Conservation (phyloP, 2,888 invertebrate genomes). For the Polia nebulosa region DNA sequence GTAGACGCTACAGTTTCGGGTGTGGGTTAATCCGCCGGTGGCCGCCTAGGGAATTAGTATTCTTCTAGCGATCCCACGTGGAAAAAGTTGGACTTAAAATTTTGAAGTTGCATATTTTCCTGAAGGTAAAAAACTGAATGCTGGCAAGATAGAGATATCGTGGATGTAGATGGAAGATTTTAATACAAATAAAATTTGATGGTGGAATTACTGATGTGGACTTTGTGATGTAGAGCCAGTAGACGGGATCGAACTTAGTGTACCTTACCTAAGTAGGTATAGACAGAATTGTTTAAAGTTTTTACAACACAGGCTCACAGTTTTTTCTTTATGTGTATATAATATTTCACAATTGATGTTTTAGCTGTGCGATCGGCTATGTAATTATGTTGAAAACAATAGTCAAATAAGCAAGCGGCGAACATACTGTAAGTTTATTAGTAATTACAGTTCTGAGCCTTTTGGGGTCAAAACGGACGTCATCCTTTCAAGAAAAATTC, state of each 20-base stretch:
- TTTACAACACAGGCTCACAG: too few relatives aligned
- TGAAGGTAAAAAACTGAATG: slow-evolving; percentile 59
- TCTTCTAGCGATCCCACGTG: slow-evolving; percentile 71
- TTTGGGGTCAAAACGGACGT: too few relatives aligned
- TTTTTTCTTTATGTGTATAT: too few relatives aligned
- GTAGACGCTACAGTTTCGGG: slow-evolving; percentile 65
- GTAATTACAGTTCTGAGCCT: too few relatives aligned
- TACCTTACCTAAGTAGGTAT: background rate
- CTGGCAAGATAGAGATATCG: slow-evolving; percentile 50
- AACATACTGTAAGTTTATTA: too few relatives aligned
- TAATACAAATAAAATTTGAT: slow-evolving; percentile 50
- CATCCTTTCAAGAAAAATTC: too few relatives aligned
- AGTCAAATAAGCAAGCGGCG: too few relatives aligned
- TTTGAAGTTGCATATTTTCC: slow-evolving; percentile 70
- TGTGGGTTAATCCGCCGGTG: slow-evolving; percentile 70
- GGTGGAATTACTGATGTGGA: slow-evolving; percentile 3
- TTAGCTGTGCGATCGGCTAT: too few relatives aligned
- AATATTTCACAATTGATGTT: too few relatives aligned
- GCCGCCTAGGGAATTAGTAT: slow-evolving; percentile 75
- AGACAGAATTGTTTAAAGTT: background rate
- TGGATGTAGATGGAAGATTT: slow-evolving; percentile 44
- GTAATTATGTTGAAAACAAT: too few relatives aligned
- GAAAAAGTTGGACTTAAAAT: slow-evolving; percentile 75
- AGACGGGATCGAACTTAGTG: background rate
- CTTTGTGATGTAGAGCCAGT: slow-evolving; percentile 10